Percentiles rank a stretch among this genome's conserved stretches.
Conservation (phyloP, 2,797 vertebrate species). For the Benthosema pterotum region DNA sequence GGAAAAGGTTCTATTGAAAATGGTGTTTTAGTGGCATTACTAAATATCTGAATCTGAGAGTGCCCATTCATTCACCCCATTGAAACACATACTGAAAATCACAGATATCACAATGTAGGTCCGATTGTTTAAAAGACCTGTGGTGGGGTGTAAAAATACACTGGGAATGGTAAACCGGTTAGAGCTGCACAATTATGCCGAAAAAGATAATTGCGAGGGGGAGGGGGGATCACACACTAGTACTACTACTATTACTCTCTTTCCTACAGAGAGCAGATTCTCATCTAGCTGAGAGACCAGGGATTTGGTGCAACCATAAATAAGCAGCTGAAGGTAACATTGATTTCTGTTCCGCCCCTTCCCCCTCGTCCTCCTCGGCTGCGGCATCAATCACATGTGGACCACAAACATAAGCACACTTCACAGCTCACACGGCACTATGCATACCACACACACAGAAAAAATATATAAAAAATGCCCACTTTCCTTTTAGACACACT, state of each 20-base stretch:
- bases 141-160: no score
- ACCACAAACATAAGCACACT: slow-evolving; percentile 43
- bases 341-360: slow-evolving; percentile 65
- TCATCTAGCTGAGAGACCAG: slow-evolving; percentile 50
- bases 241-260: not conserved
- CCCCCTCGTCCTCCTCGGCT: slow-evolving; percentile 34
- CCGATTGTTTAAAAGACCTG: no score
- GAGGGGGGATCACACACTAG: not conserved
- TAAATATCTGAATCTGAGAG: no score
- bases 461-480: not conserved
- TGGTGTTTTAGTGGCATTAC: no score
- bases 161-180: no score
- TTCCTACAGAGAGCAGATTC: slow-evolving; percentile 38
- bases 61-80: no score
- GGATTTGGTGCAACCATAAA: slow-evolving; percentile 78
- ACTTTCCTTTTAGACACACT: not conserved
- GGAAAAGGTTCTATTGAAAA: no score
- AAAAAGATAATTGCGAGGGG: no score
- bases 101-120: no score
- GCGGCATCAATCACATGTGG: slow-evolving; percentile 63
- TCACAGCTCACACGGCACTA: not conserved
- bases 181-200: no score
- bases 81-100: no score
- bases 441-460: slow-evolving; percentile 15
- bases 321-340: slow-evolving; percentile 70